A percentile compares a stretch with the other conserved stretches of the same genome.
Conservation (phyloP, 2,797 vertebrate genomes). For the Aulostomus chinensis region DNA sequence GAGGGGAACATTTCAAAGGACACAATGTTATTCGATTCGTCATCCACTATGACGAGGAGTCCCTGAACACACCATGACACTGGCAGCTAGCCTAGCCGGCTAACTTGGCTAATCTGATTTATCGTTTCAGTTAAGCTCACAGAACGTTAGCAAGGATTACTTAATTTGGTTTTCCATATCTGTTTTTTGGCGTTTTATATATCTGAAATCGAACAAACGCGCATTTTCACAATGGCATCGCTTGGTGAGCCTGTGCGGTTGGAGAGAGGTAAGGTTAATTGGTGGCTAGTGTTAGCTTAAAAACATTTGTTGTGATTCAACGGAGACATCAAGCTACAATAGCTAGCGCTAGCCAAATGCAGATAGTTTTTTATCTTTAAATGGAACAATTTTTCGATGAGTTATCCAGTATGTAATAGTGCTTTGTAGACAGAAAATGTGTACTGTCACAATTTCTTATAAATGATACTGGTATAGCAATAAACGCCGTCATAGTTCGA, state of each 20-base stretch:
- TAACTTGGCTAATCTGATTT: conserved; percentile 74
- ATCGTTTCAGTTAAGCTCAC: conserved; percentile 54
- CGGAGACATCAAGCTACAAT: neutral
- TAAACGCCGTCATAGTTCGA: no score
- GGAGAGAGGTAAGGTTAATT: conserved; percentile 87
- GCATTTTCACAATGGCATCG: conserved; percentile 85
- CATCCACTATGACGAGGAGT: conserved; percentile 5
- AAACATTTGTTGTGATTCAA: conserved; percentile 47
- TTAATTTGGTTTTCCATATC: conserved; percentile 39
- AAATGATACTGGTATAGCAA: no score
- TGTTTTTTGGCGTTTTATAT: conserved; percentile 3
- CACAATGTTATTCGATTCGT: no score
- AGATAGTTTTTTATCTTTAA: no score
- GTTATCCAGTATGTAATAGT: no score
- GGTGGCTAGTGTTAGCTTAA: conserved; percentile 56
- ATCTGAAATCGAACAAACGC: neutral
- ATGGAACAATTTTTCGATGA: no score
- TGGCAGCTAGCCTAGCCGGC: conserved; percentile 50
- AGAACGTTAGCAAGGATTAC: conserved; percentile 52
- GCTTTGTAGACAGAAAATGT: no score
- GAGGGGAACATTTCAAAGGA: no score
- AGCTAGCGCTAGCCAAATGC: no score
- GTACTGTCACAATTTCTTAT: no score
- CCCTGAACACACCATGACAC: conserved; percentile 56
- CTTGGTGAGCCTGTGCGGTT: conserved; percentile 91